Percentiles rank a stretch among this genome's conserved stretches.
Conservation (phyloP, 2,888 invertebrate genomes). For the Pachycephus smyrnensis region DNA sequence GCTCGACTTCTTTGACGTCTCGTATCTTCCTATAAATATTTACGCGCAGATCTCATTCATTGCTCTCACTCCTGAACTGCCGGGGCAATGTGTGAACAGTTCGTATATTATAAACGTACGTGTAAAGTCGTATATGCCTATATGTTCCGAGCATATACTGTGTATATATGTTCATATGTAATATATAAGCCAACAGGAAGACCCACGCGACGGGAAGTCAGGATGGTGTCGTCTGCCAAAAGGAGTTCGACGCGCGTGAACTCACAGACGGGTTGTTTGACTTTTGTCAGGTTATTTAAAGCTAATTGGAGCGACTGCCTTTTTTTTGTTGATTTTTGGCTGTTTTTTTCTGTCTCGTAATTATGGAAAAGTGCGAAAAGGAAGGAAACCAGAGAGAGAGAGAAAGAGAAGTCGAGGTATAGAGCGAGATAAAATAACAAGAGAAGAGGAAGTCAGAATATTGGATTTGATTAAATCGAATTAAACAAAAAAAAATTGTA, state of each 20-base stretch:
- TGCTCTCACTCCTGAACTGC: conserved; percentile 11
- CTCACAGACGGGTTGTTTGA: background rate
- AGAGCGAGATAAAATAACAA: background rate
- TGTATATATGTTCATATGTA: background rate
- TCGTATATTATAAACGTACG: background rate
- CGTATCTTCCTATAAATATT: conserved; percentile 53
- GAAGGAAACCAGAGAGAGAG: background rate
- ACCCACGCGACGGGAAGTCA: conserved; percentile 48
- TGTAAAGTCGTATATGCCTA: background rate
- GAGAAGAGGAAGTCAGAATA: background rate
- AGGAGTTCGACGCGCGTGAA: background rate
- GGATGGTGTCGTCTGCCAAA: background rate
- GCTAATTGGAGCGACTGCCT: background rate
- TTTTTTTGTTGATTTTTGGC: background rate
- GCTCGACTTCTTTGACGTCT: conserved; percentile 35
- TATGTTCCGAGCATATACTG: background rate
- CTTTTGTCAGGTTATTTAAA: background rate
- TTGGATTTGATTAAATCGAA: background rate
- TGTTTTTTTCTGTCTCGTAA: background rate
- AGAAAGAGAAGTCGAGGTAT: background rate
- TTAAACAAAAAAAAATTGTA: background rate
- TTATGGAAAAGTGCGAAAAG: background rate
- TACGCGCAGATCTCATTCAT: conserved; percentile 52
- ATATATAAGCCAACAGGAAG: conserved; percentile 9
- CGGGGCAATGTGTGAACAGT: background rate